phyloP scores from a whole-genome alignment of 2,888 invertebrate species.

The Himalopsyche japonica region DNA sequence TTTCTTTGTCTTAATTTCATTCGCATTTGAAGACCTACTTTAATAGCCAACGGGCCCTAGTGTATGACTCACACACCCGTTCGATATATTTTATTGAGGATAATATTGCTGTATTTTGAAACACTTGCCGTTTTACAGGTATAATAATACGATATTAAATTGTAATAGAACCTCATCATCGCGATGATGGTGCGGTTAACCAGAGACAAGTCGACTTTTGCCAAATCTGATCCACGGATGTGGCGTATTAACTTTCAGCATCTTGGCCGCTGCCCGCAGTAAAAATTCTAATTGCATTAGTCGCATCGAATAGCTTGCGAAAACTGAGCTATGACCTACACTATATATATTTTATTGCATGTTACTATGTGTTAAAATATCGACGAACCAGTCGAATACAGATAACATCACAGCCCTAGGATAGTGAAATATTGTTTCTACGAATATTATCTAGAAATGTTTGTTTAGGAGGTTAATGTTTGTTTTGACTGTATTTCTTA shows the following conservation, averaged over 20 bases:
- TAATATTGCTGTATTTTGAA: not conserved
- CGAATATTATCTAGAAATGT: too few species aligned
- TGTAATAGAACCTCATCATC: not conserved
- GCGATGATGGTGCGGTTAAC: not conserved
- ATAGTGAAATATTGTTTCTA: too few species aligned
- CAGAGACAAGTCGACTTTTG: not conserved
- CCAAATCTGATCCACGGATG: not conserved
- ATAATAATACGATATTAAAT: not conserved
- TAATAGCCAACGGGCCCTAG: too few species aligned
- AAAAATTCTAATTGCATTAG: not conserved
- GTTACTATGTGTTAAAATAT: too few species aligned
- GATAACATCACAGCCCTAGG: too few species aligned
- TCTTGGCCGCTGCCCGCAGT: not conserved
- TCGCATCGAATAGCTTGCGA: not conserved
- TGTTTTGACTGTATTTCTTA: too few species aligned
- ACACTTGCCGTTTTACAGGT: not conserved
- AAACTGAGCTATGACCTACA: not conserved
- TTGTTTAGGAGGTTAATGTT: too few species aligned
- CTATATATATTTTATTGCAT: too few species aligned
- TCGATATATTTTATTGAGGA: not conserved
- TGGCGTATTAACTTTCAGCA: not conserved
- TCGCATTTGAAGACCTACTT: too few species aligned
- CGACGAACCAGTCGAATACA: too few species aligned
- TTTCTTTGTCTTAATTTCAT: too few species aligned
- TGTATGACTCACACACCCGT: not conserved